Evolutionary conservation across 2,797 vertebrate genomes (phyloP).

Genomic region (Perodicticus potto): DNA sequence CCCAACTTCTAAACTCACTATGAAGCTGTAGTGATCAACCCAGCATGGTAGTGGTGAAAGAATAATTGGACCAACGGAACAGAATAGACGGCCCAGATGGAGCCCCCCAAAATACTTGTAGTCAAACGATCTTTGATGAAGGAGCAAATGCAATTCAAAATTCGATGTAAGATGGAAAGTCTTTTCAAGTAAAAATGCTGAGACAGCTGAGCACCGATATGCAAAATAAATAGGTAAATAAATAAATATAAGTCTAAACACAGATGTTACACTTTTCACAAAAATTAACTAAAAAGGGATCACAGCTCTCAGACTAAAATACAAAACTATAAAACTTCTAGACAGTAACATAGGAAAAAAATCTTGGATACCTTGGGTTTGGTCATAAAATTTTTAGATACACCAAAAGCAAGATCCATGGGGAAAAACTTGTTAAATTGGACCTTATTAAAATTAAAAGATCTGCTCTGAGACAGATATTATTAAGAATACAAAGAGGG

Average conservation of each 20-base stretch:
- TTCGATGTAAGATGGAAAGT: background rate
- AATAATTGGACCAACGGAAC: background rate
- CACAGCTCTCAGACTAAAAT: background rate
- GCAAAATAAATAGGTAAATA: background rate
- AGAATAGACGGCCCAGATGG: background rate
- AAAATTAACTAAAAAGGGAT: background rate
- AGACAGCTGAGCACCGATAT: background rate
- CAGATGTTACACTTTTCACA: background rate
- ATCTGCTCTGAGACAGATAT: background rate
- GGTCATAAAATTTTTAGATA: constrained; percentile 23
- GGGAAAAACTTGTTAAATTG: background rate
- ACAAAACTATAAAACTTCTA: background rate
- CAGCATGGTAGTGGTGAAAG: background rate
- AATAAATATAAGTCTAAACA: background rate
- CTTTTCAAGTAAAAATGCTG: background rate
- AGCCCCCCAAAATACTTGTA: background rate
- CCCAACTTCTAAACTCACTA: background rate
- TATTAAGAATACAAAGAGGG: background rate
- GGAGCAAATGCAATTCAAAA: background rate
- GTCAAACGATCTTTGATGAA: background rate
- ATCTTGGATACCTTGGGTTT: constrained; percentile 8
- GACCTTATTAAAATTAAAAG: constrained; percentile 19
- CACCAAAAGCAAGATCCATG: background rate
- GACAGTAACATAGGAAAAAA: background rate
- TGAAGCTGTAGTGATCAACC: background rate